Conservation (phyloP, 2,888 invertebrate genomes). For the Luperina testacea region DNA sequence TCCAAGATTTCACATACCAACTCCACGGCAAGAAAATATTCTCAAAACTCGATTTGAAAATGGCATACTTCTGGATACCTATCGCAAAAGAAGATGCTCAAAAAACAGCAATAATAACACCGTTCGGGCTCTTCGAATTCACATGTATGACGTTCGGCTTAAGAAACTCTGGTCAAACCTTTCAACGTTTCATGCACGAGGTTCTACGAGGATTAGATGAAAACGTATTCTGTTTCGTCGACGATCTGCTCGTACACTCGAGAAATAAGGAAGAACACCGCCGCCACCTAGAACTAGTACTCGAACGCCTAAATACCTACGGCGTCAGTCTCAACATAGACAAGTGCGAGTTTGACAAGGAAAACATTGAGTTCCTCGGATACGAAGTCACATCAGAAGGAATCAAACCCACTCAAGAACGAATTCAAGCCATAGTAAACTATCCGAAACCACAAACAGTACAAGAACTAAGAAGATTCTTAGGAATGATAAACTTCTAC, state of each 20-base stretch:
- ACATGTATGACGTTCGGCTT: too few species aligned
- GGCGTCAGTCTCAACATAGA: neutral
- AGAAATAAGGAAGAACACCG: neutral
- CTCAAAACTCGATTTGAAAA: too few species aligned
- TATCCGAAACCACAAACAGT: neutral
- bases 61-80: too few species aligned
- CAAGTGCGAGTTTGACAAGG: neutral
- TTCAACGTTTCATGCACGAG: too few species aligned
- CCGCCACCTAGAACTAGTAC: neutral
- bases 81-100: too few species aligned
- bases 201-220: too few species aligned
- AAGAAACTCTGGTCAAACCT: too few species aligned
- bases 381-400: neutral
- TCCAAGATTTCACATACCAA: too few species aligned
- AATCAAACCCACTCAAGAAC: neutral
- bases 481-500: neutral
- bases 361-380: neutral
- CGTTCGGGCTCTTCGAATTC: too few species aligned
- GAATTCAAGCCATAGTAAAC: neutral
- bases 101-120: too few species aligned
- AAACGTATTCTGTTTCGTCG: neutral
- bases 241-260: neutral
- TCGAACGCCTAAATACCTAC: constrained; percentile 3
- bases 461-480: neutral
- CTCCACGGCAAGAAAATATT: too few species aligned